These are phyloP conservation scores for Procavia capensis DNA, from an alignment of 2,113 vertebrate species.

Conservation along the genomic window DNA sequence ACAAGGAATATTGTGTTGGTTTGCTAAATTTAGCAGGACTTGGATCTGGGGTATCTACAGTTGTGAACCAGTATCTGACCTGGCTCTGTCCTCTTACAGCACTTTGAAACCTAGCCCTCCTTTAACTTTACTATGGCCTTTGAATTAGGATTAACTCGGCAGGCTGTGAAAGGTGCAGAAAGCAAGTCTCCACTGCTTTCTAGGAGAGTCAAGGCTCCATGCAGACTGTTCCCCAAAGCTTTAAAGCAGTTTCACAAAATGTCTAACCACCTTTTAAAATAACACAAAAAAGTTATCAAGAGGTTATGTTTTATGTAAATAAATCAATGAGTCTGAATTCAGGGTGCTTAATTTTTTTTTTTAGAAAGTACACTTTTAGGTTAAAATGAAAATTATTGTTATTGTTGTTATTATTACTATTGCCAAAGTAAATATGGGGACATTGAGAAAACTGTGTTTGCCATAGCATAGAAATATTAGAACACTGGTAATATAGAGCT, in stretches of 20 bases:
- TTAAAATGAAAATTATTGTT: not conserved
- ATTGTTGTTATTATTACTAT: not conserved
- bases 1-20: slow-evolving; percentile 49
- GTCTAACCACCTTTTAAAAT: not conserved
- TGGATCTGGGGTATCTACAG: not conserved
- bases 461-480: slow-evolving; percentile 8
- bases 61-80: slow-evolving; percentile 8
- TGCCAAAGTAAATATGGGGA: not conserved
- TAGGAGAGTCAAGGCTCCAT: not conserved
- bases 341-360: not conserved
- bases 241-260: slow-evolving; percentile 53
- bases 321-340: slow-evolving; percentile 1
- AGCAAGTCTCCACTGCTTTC: not conserved
- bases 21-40: slow-evolving; percentile 35
- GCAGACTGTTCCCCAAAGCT: not conserved
- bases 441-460: slow-evolving; percentile 1
- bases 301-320: slow-evolving; percentile 43
- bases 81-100: not conserved
- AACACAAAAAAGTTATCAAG: not conserved
- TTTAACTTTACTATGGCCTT: slow-evolving; percentile 46
- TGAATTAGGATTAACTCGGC: slow-evolving; percentile 53
- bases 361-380: not conserved
- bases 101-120: slow-evolving; percentile 62
- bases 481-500: not conserved
- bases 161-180: not conserved